Percentiles rank a stretch among this genome's conserved stretches.
These are phyloP conservation scores for Bungarus multicinctus DNA, from an alignment of 2,113 vertebrate genomes.

Conservation along the genomic window DNA sequence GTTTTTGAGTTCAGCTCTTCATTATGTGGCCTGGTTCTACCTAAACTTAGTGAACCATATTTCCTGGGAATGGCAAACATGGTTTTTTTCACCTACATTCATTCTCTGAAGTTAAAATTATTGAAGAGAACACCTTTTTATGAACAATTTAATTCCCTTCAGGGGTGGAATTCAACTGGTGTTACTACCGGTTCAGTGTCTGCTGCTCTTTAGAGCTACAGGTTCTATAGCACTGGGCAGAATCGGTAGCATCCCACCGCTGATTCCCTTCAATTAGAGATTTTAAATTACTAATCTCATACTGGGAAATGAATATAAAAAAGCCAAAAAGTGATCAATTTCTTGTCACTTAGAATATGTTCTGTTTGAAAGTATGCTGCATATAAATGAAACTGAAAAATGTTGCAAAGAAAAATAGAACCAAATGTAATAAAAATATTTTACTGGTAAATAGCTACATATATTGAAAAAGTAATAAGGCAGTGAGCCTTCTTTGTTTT, in stretches of 20 bases:
- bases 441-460: conserved; percentile 37
- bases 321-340: neutral
- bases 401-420: conserved; percentile 11
- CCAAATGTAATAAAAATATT: conserved; percentile 7
- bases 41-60: neutral
- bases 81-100: neutral
- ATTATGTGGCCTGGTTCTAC: neutral
- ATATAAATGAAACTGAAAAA: neutral
- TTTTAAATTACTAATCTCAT: neutral
- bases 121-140: conserved; percentile 1
- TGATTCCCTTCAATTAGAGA: conserved; percentile 14
- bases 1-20: neutral
- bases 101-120: neutral
- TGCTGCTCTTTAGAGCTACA: no score
- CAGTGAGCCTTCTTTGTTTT: conserved; percentile 35
- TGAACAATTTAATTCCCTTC: conserved; percentile 17
- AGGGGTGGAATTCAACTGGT: neutral
- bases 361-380: neutral
- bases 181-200: no score
- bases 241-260: no score
- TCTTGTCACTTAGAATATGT: neutral
- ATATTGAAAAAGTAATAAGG: conserved; percentile 42
- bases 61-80: neutral
- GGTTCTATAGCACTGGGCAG: no score
- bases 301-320: neutral